phyloP scores from a whole-genome alignment of 2,888 invertebrate species.

The Alviniconcha strummeri region DNA sequence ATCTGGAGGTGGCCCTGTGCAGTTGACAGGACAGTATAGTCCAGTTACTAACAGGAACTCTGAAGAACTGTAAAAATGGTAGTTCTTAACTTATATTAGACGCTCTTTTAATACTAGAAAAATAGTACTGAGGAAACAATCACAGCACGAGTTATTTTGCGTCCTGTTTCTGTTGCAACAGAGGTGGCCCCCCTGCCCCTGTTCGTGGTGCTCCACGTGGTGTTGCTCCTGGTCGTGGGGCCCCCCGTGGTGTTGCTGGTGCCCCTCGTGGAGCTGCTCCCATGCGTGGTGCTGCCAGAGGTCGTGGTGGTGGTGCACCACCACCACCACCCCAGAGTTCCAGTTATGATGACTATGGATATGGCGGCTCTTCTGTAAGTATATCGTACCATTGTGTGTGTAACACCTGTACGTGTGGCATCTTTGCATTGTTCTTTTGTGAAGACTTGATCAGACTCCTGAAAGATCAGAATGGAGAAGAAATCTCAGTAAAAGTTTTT shows the following conservation, averaged over 20 bases:
- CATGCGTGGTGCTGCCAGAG: constrained; percentile 44
- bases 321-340: constrained; percentile 32
- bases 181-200: constrained; percentile 45
- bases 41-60: no score
- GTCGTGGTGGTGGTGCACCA: constrained; percentile 42
- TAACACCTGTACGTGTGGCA: background rate
- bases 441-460: no score
- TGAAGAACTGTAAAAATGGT: no score
- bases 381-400: background rate
- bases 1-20: no score
- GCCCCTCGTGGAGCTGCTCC: constrained; percentile 44
- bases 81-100: no score
- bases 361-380: constrained; percentile 21
- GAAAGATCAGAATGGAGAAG: no score
- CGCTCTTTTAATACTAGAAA: no score
- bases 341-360: constrained; percentile 40
- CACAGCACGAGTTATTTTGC: no score
- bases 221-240: constrained; percentile 39
- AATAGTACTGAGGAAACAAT: no score
- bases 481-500: no score
- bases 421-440: no score
- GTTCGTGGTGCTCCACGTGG: constrained; percentile 44
- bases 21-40: no score
- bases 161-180: background rate
- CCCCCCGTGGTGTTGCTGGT: constrained; percentile 38